Percentiles rank a stretch among this genome's conserved stretches.
Evolutionary conservation across 2,888 invertebrate genomes (phyloP).

Genomic region (Amiota communis): DNA sequence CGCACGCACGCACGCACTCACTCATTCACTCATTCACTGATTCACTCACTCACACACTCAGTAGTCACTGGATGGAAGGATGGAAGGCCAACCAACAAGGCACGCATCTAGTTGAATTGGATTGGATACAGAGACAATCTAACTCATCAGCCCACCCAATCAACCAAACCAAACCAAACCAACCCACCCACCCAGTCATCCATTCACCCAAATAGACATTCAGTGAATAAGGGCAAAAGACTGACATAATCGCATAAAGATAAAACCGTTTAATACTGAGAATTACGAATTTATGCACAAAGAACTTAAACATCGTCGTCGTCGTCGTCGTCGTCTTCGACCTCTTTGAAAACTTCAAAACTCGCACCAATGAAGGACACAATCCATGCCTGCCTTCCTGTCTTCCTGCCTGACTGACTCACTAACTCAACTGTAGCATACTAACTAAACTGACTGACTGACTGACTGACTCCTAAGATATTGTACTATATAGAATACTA

Average conservation of each 20-base stretch:
- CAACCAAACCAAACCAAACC: no score
- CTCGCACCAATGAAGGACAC: background rate
- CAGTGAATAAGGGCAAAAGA: background rate
- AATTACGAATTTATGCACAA: constrained; percentile 43
- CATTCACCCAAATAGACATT: background rate
- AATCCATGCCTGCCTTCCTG: no score
- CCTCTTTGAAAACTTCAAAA: constrained; percentile 18
- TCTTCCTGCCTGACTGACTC: no score
- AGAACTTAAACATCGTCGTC: constrained; percentile 7
- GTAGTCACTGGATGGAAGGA: background rate
- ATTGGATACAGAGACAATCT: no score
- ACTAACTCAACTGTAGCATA: no score
- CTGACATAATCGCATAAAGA: constrained; percentile 66
- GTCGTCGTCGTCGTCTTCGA: background rate
- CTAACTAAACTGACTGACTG: no score
- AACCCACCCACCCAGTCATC: constrained; percentile 17
- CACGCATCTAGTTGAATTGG: no score
- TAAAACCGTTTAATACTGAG: constrained; percentile 61
- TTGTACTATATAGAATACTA: no score
- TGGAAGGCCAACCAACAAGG: no score
- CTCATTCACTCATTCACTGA: background rate
- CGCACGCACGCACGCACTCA: constrained; percentile 15
- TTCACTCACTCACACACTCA: background rate
- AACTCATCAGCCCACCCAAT: no score
- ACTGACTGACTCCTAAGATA: no score